Evolutionary conservation across 2,888 invertebrate species (phyloP).

Genomic region (Himalopsyche japonica): DNA sequence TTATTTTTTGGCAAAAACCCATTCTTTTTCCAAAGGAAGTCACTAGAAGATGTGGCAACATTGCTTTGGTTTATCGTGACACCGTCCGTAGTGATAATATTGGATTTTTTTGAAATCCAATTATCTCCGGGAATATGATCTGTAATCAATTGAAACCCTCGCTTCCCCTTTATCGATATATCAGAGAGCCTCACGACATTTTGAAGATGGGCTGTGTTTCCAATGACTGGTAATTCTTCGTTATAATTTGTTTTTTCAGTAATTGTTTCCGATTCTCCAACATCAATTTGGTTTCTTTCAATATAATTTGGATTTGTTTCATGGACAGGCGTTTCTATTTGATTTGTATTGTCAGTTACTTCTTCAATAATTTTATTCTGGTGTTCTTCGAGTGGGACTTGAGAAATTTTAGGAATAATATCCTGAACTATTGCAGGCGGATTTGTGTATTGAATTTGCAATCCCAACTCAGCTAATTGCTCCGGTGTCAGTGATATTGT

Average conservation of each 20-base stretch:
- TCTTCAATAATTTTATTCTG: neutral
- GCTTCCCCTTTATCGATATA: neutral
- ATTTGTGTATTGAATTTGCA: slow-evolving; percentile 18
- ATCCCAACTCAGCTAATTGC: slow-evolving; percentile 21
- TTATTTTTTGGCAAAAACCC: neutral
- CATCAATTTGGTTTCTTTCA: neutral
- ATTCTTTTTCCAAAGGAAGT: neutral
- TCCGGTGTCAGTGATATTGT: slow-evolving; percentile 28
- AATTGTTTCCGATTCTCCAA: neutral
- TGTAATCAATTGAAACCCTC: slow-evolving; percentile 25
- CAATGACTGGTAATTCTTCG: neutral
- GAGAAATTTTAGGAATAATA: neutral
- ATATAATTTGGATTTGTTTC: neutral
- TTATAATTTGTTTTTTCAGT: neutral
- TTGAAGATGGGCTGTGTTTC: neutral
- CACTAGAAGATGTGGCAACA: neutral
- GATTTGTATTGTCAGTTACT: neutral
- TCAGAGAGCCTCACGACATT: slow-evolving; percentile 17
- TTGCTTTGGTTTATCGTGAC: neutral
- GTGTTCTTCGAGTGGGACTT: neutral
- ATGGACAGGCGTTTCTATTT: neutral
- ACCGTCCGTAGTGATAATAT: neutral
- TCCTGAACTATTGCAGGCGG: neutral
- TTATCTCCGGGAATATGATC: slow-evolving; percentile 13
- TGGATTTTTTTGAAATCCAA: neutral